Base-by-base conservation (phyloP, 2,797 vertebrate species). In the Buphagus erythrorhynchus region DNA sequence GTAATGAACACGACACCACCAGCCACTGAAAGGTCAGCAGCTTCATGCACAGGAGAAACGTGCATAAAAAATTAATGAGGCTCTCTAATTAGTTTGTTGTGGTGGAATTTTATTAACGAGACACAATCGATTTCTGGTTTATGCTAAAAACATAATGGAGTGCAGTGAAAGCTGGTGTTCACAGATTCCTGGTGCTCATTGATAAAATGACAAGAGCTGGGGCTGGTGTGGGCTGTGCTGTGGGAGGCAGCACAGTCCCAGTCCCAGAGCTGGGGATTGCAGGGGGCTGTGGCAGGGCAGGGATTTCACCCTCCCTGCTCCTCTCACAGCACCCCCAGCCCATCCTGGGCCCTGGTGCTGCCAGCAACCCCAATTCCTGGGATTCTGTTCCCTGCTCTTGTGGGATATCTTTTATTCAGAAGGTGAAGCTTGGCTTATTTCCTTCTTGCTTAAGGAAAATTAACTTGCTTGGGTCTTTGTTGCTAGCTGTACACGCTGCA, bases 1-100 rank as follows among this genome's bases (percentile, higher is more conserved):
- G 79, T 88, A 88, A 94, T 69, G 38, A 17, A 26, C 55, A 79
- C 33, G 31, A 20, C 73, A 42, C n/a, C 75, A 61, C n/a, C 75
- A 61, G 38, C 14, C 82, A 26, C 85, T 24, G 82, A 75, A 82
- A 96, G 94, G 95, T 96, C 96, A 97, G 57, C 33, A 52, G 66
- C 84, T 92, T 79, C 52, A 3, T 54, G 74, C 80, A 35, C 90
- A 63, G 87, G 72, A 86, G 86, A 72, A 85, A 82, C 31, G 65
- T 31, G 81, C 92, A 85, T 75, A 52, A 94, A 91, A 90, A 87
- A 95, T 92, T 93, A 95, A 90, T 91, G 76, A 69, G 90, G 87
- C 86, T 95, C 61, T 33, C 94, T 97, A 91, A 95, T 74, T 94
- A 95, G 96, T 90, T 96, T 75, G 68, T 96, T 92, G 62, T 75